Conservation (phyloP, 53 echinoderm and acorn worm species). For the Paelopatides confundens region DNA sequence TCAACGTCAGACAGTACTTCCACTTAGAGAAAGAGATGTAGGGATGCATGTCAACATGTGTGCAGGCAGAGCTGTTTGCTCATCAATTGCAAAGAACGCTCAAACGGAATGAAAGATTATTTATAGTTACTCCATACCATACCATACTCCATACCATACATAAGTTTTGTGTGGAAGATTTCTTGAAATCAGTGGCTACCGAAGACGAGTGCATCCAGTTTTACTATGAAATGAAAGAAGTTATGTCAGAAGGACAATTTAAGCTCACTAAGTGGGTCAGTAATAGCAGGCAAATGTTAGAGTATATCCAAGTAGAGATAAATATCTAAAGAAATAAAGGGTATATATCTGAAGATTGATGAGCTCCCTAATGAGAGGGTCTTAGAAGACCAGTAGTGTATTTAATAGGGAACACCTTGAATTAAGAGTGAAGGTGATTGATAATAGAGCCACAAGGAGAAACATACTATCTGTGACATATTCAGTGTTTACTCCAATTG, state of each 20-base stretch:
- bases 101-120: too few relatives aligned
- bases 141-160: too few relatives aligned
- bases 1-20: too few relatives aligned
- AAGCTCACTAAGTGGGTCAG: slow-evolving; percentile 34
- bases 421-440: background rate
- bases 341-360: background rate
- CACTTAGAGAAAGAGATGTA: too few relatives aligned
- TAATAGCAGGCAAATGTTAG: slow-evolving; percentile 3
- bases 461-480: background rate
- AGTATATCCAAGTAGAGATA: background rate
- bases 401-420: slow-evolving; percentile 39
- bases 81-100: too few relatives aligned
- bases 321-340: slow-evolving; percentile 10
- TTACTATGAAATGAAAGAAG: background rate
- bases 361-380: slow-evolving; percentile 47
- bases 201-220: background rate
- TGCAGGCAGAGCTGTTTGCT: too few relatives aligned
- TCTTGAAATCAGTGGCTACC: background rate
- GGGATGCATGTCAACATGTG: too few relatives aligned
- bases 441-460: background rate
- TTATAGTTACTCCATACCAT: too few relatives aligned
- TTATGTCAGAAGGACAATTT: background rate
- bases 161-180: too few relatives aligned
- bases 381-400: slow-evolving; percentile 55
- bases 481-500: background rate